Evolutionary conservation across 2,797 vertebrate species (phyloP).

Genomic region (Melanotaenia maccullochi): DNA sequence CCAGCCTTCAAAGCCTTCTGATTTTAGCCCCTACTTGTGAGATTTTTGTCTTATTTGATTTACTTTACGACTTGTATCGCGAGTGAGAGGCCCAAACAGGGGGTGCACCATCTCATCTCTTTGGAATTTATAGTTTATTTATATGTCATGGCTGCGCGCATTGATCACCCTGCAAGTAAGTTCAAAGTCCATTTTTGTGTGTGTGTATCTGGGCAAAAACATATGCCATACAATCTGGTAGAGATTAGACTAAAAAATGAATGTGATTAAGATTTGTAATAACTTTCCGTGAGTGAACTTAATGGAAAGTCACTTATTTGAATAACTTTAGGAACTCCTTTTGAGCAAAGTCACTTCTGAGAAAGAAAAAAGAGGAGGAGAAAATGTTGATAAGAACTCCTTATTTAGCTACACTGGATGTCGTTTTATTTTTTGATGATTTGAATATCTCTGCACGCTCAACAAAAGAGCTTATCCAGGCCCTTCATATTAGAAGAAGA

Average conservation of each 20-base stretch:
- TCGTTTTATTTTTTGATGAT: conserved; percentile 22
- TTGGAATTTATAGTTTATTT: conserved; percentile 57
- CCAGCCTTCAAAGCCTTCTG: conserved; percentile 14
- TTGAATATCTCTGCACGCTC: conserved; percentile 50
- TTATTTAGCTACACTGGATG: conserved; percentile 45
- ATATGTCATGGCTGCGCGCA: conserved; percentile 28
- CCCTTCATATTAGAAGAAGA: conserved; percentile 37
- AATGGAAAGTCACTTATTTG: conserved; percentile 30
- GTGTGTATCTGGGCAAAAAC: conserved; percentile 15
- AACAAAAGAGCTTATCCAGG: conserved; percentile 64
- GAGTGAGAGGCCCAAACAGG: conserved; percentile 31
- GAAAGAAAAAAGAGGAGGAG: conserved; percentile 30
- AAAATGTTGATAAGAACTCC: conserved; percentile 54
- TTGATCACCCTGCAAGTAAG: conserved; percentile 43
- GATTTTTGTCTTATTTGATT: conserved; percentile 21
- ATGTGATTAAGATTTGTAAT: conserved; percentile 45
- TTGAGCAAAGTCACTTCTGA: conserved; percentile 36
- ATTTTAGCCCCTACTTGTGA: conserved; percentile 20
- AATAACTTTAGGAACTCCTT: conserved; percentile 44
- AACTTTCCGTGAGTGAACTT: conserved; percentile 33
- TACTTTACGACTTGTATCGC: conserved; percentile 25
- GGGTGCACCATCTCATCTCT: conserved; percentile 27
- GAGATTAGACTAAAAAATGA: conserved; percentile 38
- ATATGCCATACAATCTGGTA: conserved; percentile 5
- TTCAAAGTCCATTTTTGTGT: conserved; percentile 17